Conservation (phyloP, 2,797 vertebrate genomes). For the Spea hammondii region DNA sequence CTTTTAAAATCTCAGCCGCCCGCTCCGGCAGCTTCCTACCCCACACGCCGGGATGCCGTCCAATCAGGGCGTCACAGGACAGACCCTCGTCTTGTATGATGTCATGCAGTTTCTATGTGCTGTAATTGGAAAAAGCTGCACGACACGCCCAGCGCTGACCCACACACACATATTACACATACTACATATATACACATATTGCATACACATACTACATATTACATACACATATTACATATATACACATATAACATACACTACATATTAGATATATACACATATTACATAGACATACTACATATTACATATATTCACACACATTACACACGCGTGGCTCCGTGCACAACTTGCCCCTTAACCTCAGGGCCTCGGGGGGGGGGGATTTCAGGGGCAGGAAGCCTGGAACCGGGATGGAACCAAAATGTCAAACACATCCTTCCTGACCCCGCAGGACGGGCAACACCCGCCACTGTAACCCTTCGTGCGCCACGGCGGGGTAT, state of each 20-base stretch:
- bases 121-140: constrained; percentile 83
- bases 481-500: background rate
- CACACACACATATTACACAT: background rate
- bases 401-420: constrained; percentile 75
- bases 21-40: background rate
- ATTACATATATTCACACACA: background rate
- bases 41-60: constrained; percentile 4
- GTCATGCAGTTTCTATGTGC: constrained; percentile 76
- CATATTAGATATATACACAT: too few relatives aligned
- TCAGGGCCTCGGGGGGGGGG: constrained; percentile 46
- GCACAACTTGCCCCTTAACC: background rate
- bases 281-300: too few relatives aligned
- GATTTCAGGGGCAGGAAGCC: constrained; percentile 70
- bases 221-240: background rate
- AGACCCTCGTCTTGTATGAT: constrained; percentile 78
- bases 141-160: too few relatives aligned
- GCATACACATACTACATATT: background rate
- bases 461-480: constrained; percentile 32
- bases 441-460: constrained; percentile 55
- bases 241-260: too few relatives aligned
- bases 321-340: background rate
- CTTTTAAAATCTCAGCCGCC: too few relatives aligned
- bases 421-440: constrained; percentile 69
- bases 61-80: constrained; percentile 63
- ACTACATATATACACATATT: background rate